A percentile compares a stretch with the other conserved stretches of the same genome.
phyloP scores from a whole-genome alignment of 2,797 vertebrate genomes.

The Chromis chromis region DNA sequence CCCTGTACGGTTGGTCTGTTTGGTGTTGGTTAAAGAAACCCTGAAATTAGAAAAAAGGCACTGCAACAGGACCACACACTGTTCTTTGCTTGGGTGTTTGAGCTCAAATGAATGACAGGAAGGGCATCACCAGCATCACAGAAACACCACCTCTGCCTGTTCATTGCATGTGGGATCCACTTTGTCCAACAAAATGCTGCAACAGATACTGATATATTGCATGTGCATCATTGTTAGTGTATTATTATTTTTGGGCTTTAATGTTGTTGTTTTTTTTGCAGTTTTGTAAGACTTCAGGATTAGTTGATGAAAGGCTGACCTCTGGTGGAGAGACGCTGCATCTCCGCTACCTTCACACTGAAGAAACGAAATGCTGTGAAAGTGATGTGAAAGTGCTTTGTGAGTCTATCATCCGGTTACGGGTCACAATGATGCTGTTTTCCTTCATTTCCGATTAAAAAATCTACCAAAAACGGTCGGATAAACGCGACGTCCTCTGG shows the following conservation, averaged over 20 bases:
- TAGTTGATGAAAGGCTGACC: constrained; percentile 84
- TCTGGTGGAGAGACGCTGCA: constrained; percentile 76
- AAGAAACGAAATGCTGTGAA: constrained; percentile 28
- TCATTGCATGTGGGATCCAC: neutral
- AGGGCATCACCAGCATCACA: constrained; percentile 41
- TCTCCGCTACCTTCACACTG: constrained; percentile 19
- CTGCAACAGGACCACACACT: constrained; percentile 34
- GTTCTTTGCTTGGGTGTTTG: constrained; percentile 48
- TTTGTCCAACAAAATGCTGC: constrained; percentile 3
- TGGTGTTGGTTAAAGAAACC: constrained; percentile 57
- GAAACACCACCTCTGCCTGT: constrained; percentile 10
- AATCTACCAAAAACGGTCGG: neutral
- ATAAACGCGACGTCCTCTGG: neutral
- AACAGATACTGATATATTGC: neutral
- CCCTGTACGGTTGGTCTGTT: constrained; percentile 26
- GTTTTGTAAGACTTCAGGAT: constrained; percentile 53
- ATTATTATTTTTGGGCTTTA: neutral
- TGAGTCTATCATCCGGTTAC: constrained; percentile 6
- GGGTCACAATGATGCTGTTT: neutral
- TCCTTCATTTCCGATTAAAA: constrained; percentile 20
- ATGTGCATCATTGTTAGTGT: constrained; percentile 1
- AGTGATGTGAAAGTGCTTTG: constrained; percentile 8
- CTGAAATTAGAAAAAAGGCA: constrained; percentile 53
- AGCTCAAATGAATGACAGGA: constrained; percentile 52
- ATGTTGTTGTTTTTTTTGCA: constrained; percentile 5